Conservation (phyloP, 2,113 vertebrate species). For the Pelecanus crispus region DNA sequence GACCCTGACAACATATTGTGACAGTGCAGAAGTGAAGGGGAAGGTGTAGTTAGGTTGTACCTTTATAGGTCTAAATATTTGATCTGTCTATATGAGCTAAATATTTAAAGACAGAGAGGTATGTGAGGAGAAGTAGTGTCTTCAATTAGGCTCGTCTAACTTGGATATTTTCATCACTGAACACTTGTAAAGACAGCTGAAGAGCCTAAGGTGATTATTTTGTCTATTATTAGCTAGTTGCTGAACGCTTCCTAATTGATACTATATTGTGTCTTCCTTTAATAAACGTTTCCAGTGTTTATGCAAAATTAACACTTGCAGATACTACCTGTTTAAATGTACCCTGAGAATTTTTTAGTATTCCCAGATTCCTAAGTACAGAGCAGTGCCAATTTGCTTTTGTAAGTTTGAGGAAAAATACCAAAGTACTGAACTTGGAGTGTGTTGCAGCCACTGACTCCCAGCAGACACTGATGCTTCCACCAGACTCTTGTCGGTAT, state of each 20-base stretch:
- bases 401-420: not conserved
- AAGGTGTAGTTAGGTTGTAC: not conserved
- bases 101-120: not conserved
- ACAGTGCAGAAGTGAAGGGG: not conserved
- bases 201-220: not conserved
- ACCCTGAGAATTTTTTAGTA: not conserved
- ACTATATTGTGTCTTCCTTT: not conserved
- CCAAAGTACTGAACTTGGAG: not conserved
- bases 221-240: not conserved
- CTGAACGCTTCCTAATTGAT: not conserved
- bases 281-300: not conserved
- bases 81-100: not conserved
- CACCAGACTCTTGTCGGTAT: not conserved
- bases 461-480: not conserved
- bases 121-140: rapidly evolving
- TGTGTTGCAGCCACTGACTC: not conserved
- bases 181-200: not conserved
- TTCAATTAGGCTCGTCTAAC: not conserved
- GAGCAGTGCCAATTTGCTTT: not conserved
- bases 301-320: not conserved
- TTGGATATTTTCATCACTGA: not conserved
- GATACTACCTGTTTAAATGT: not conserved
- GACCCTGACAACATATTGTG: rapidly evolving
- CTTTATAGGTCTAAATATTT: not conserved
- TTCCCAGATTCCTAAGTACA: not conserved